These are phyloP conservation scores for Drosophila repleta DNA, from an alignment of 1,140 invertebrate genomes.

Conservation along the genomic window DNA sequence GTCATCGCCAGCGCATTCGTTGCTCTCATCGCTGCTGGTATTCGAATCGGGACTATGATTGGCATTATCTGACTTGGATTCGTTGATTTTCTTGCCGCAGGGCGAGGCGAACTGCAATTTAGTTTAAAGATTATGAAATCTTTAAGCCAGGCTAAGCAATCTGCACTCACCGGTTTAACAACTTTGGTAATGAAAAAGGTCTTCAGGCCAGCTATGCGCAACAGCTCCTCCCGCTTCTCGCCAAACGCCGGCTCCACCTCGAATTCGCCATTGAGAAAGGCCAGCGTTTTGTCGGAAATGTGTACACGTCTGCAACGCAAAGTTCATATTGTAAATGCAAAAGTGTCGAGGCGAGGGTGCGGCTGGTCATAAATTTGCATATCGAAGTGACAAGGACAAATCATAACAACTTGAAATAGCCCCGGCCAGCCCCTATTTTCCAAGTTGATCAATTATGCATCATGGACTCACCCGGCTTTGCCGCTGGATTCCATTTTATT, in stretches of 20 bases:
- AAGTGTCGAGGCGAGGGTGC: neutral
- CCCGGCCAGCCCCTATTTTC: neutral
- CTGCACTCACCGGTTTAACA: constrained; percentile 90
- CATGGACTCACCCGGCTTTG: constrained; percentile 93
- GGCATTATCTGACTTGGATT: constrained; percentile 46
- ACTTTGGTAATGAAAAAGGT: constrained; percentile 96
- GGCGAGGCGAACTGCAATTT: constrained; percentile 69
- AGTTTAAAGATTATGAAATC: neutral
- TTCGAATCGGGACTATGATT: constrained; percentile 55
- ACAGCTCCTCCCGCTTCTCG: constrained; percentile 93
- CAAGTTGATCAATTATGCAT: constrained; percentile 58
- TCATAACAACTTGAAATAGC: constrained; percentile 40
- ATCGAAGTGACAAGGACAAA: constrained; percentile 55
- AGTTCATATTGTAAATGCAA: neutral
- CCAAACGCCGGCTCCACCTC: constrained; percentile 97
- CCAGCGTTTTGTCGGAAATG: constrained; percentile 96
- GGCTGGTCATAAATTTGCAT: constrained; percentile 61
- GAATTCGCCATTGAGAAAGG: constrained; percentile 95
- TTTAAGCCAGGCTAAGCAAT: neutral
- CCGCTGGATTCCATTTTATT: constrained; percentile 99
- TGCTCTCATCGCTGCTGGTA: constrained; percentile 45
- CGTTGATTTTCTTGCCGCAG: constrained; percentile 73
- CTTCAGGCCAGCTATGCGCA: constrained; percentile 93
- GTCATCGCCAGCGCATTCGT: constrained; percentile 47
- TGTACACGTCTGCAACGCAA: constrained; percentile 91